Percentiles rank a stretch among this genome's conserved stretches.
These are phyloP conservation scores for Psilanteris sp. DNA, from an alignment of 1,140 invertebrate genomes.

Conservation along the genomic window DNA sequence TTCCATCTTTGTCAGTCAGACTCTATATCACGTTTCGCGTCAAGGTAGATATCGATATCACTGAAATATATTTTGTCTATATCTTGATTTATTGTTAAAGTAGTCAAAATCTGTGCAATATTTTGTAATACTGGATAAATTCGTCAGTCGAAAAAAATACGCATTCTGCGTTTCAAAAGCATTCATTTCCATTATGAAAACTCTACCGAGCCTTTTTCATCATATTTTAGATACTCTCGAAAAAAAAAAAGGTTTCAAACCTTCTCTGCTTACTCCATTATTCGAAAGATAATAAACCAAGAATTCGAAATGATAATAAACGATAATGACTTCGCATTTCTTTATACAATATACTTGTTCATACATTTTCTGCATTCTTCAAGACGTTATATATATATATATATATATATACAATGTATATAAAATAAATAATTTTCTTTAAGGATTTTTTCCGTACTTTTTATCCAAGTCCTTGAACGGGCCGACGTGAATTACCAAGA, in stretches of 20 bases:
- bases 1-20: constrained; percentile 64
- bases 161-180: constrained; percentile 22
- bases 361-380: no score
- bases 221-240: constrained; percentile 32
- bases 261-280: no score
- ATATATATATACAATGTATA: no score
- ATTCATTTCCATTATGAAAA: constrained; percentile 59
- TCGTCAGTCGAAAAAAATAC: constrained; percentile 54
- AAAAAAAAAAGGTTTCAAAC: constrained; percentile 34
- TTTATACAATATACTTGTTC: no score
- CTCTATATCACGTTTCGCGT: constrained; percentile 58
- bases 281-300: no score
- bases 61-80: constrained; percentile 54
- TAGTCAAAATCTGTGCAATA: constrained; percentile 59
- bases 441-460: no score
- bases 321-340: no score
- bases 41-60: constrained; percentile 54
- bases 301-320: no score
- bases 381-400: no score
- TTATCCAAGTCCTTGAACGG: no score
- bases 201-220: constrained; percentile 34
- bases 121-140: constrained; percentile 61
- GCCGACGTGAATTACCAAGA: no score
- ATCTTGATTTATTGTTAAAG: constrained; percentile 61
- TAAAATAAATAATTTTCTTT: no score